These are phyloP conservation scores for Coboldia fuscipes DNA, from an alignment of 1,140 invertebrate species.

Conservation along the genomic window DNA sequence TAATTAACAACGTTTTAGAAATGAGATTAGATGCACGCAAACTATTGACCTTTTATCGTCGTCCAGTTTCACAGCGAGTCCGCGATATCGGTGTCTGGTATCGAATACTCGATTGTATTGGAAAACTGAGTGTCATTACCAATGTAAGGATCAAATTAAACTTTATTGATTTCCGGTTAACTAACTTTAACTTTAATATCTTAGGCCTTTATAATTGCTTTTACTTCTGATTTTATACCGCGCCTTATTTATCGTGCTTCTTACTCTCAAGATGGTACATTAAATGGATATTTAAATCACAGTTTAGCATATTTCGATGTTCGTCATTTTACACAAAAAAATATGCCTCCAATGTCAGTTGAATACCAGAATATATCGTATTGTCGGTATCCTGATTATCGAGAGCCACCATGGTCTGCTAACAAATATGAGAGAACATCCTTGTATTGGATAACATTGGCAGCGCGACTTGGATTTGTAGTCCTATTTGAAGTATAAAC, in stretches of 20 bases:
- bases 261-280: slow-evolving; percentile 31
- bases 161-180: neutral
- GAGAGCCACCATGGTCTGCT: slow-evolving; percentile 41
- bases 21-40: slow-evolving; percentile 77
- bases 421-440: slow-evolving; percentile 46
- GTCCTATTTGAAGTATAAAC: slow-evolving; percentile 73
- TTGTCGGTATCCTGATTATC: slow-evolving; percentile 60
- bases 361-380: slow-evolving; percentile 9
- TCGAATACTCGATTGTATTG: slow-evolving; percentile 69
- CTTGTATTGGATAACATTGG: slow-evolving; percentile 81
- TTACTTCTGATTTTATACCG: slow-evolving; percentile 95
- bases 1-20: slow-evolving; percentile 75
- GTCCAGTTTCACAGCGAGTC: slow-evolving; percentile 67
- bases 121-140: slow-evolving; percentile 76
- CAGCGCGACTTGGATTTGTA: slow-evolving; percentile 72
- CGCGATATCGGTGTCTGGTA: slow-evolving; percentile 85
- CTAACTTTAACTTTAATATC: slow-evolving; percentile 10
- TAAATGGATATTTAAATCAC: slow-evolving; percentile 63
- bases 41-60: slow-evolving; percentile 58
- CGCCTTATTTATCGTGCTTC: slow-evolving; percentile 57
- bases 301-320: slow-evolving; percentile 66
- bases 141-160: slow-evolving; percentile 83
- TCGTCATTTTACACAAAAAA: slow-evolving; percentile 34
- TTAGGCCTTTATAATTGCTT: slow-evolving; percentile 95
- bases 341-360: slow-evolving; percentile 15